Evolutionary conservation across 2,888 invertebrate species (phyloP).

Genomic region (Acrobasis suavella): DNA sequence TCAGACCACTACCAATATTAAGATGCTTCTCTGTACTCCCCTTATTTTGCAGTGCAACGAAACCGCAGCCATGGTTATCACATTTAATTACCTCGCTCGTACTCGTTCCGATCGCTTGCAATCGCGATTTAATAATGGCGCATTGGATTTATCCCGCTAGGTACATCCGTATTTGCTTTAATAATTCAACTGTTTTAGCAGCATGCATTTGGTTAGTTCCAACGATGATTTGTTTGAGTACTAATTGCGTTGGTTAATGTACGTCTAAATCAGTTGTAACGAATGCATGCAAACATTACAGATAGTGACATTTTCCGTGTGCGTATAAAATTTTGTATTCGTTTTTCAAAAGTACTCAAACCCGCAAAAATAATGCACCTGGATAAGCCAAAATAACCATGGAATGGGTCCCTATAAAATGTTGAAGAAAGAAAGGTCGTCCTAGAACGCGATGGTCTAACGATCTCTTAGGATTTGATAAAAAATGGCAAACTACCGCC

Average conservation of each 20-base stretch:
- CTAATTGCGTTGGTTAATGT: constrained; percentile 9
- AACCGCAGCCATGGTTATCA: constrained; percentile 41
- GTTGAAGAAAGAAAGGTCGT: no score
- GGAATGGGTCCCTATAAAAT: no score
- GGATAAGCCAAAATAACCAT: no score
- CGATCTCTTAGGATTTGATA: no score
- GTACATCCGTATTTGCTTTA: constrained; percentile 35
- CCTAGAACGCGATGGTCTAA: no score
- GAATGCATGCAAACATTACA: neutral
- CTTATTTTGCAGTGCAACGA: constrained; percentile 26
- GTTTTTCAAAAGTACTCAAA: no score
- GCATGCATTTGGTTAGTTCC: constrained; percentile 30
- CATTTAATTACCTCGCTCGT: constrained; percentile 47
- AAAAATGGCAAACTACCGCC: no score
- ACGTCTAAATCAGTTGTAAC: constrained; percentile 6
- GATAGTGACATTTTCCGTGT: no score
- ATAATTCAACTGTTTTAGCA: constrained; percentile 46
- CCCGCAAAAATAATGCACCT: no score
- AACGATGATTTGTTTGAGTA: constrained; percentile 31
- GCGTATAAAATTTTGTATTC: no score
- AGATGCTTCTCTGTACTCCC: neutral
- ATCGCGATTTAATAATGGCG: constrained; percentile 63
- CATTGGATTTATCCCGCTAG: constrained; percentile 60
- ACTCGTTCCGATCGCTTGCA: constrained; percentile 39
- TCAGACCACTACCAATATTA: neutral